These are phyloP conservation scores for Rutilus rutilus DNA, from an alignment of 2,113 vertebrate species.

Conservation along the genomic window DNA sequence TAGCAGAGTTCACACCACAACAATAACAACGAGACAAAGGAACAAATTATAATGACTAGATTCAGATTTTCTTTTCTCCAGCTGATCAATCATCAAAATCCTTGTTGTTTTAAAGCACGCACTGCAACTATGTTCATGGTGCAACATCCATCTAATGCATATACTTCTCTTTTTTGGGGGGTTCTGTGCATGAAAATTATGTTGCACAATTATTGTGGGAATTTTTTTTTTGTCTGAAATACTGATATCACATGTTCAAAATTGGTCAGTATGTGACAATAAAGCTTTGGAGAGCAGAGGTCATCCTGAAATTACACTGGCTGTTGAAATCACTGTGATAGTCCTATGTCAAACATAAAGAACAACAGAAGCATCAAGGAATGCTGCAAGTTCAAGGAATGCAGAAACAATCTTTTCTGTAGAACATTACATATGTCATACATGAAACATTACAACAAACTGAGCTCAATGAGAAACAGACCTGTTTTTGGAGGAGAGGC, in stretches of 20 bases:
- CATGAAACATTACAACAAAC: slow-evolving; percentile 54
- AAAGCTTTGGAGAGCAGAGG: neutral
- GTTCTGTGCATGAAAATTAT: neutral
- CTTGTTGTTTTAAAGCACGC: no score
- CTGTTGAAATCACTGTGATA: slow-evolving; percentile 78
- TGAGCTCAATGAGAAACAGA: slow-evolving; percentile 33
- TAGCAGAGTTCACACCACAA: no score
- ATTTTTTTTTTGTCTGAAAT: neutral
- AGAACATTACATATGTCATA: slow-evolving; percentile 47
- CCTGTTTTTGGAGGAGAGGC: slow-evolving; percentile 8
- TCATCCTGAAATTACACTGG: slow-evolving; percentile 69
- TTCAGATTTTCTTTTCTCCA: no score
- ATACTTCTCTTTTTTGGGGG: neutral
- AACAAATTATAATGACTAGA: no score
- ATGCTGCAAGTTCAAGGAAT: slow-evolving; percentile 58
- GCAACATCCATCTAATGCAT: neutral
- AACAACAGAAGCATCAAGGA: slow-evolving; percentile 57
- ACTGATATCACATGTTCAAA: neutral
- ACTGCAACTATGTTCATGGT: no score
- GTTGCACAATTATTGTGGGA: neutral
- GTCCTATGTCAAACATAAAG: slow-evolving; percentile 53
- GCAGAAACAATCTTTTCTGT: slow-evolving; percentile 34
- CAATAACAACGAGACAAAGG: no score
- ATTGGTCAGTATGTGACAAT: no score
- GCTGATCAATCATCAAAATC: no score